Base-by-base conservation (phyloP, 2,797 vertebrate genomes). In the Tapera naevia region DNA sequence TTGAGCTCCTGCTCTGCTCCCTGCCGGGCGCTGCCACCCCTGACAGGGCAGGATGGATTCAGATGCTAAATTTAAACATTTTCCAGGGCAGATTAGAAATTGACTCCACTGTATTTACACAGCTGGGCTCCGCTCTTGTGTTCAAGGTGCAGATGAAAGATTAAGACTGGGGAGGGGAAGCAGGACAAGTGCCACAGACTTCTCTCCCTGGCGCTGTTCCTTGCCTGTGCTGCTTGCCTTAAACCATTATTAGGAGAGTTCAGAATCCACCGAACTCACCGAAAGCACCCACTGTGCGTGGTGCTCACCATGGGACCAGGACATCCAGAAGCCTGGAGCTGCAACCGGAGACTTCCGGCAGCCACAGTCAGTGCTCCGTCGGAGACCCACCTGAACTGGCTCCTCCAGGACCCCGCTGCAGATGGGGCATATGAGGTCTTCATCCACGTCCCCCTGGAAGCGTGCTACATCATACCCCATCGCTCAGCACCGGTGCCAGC, bases 391-490 rank as follows among this genome's bases (percentile, higher is more conserved):
- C 99, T 99, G 99, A 71, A 99, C 99, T 4, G 99, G 99, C 98
- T 99, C 99, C 98, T 99, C 99, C 89, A 99, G 98, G 88, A 99
- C 99, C 94, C 99, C 99, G 78, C 99, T 99, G 97, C 99, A 99
- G 97, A 99, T 99, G 88, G 99, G 99, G 97, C 99, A 99, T 87
- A 99, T 98, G 91, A 99, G 98, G 97, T 99, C 99, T 98, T 99
- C 99, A 73, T 99, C 99, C 97, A 99, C 99, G 97, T 99, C 99
- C 97, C 99, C 99, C 98, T 99, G 99, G 97, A 99, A 99, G 89
- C 99, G 98, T 75, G 98, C 98, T 97, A 99, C 98, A 98, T 99
- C 99, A 98, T 99, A 99, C 98, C 99, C 99, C 99, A 99, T 99
- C 97, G 99, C 99, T 99, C 99, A 99, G 99, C 97, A 99, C 99